phyloP scores from a whole-genome alignment of 2,797 vertebrate genomes.

The Xyrichtys novacula region DNA sequence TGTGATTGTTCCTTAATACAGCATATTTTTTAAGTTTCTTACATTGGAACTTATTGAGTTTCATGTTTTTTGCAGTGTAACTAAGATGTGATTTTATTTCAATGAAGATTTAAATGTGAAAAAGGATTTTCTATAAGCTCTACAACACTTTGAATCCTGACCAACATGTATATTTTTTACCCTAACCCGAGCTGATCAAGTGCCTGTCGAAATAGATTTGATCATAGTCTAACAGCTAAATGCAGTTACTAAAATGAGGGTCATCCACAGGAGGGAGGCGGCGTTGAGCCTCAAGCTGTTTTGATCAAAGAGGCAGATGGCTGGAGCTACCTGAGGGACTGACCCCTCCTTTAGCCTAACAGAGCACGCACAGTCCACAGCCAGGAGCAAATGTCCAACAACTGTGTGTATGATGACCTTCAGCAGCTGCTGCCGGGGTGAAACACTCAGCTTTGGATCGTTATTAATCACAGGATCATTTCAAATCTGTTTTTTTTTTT shows the following conservation, averaged over 20 bases:
- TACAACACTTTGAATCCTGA: not conserved
- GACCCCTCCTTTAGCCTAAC: not conserved
- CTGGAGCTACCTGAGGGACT: constrained; percentile 53
- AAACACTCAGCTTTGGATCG: constrained; percentile 38
- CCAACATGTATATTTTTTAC: not conserved
- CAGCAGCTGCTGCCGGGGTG: constrained; percentile 33
- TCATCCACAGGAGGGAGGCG: constrained; percentile 1
- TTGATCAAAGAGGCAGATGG: constrained; percentile 56
- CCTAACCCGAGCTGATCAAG: not conserved
- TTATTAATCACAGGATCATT: constrained; percentile 19
- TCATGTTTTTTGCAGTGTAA: not conserved
- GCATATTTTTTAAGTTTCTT: not conserved
- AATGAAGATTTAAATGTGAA: too few species aligned
- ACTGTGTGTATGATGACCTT: constrained; percentile 44
- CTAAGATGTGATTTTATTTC: too few species aligned
- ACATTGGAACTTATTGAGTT: not conserved
- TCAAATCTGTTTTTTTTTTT: not conserved
- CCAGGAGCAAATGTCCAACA: constrained; percentile 38
- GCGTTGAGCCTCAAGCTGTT: constrained; percentile 37
- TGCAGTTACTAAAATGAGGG: constrained; percentile 20
- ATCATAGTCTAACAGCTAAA: not conserved
- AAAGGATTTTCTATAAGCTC: too few species aligned
- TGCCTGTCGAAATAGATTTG: not conserved
- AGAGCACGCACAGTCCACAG: constrained; percentile 18
- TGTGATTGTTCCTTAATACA: too few species aligned